Conservation (phyloP, 2,888 invertebrate species). For the Mamestra brassicae region DNA sequence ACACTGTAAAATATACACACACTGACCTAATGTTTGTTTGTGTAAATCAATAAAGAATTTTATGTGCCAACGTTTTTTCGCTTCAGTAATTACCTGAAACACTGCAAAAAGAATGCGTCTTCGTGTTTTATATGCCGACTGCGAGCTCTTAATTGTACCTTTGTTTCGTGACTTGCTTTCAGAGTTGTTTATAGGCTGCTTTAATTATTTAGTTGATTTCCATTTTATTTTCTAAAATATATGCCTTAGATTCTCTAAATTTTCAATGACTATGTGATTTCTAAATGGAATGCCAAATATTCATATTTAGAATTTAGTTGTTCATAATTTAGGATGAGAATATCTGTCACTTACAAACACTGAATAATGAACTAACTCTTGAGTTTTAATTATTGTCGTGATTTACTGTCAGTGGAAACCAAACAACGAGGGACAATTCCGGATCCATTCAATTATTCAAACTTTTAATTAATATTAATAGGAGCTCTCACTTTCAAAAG, state of each 20-base stretch:
- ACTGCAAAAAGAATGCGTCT: conserved; percentile 78
- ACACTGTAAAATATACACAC: conserved; percentile 19
- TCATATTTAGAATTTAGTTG: conserved; percentile 12
- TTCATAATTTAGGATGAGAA: conserved; percentile 62
- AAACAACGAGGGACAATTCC: conserved; percentile 87
- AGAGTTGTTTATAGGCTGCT: conserved; percentile 72
- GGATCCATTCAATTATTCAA: conserved; percentile 90
- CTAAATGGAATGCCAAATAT: conserved; percentile 17
- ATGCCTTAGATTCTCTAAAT: conserved; percentile 12
- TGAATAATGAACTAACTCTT: conserved; percentile 81
- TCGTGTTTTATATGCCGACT: conserved; percentile 84
- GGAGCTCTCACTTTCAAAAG: conserved; percentile 89
- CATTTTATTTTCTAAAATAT: conserved; percentile 31
- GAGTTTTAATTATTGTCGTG: conserved; percentile 88
- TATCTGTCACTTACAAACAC: conserved; percentile 82
- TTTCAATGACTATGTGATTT: conserved; percentile 6
- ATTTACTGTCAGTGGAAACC: conserved; percentile 83
- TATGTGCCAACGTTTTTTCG: conserved; percentile 74
- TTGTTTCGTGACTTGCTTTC: conserved; percentile 83
- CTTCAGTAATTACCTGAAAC: conserved; percentile 75
- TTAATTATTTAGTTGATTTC: conserved; percentile 61
- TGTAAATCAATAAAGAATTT: conserved; percentile 73
- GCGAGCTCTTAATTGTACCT: conserved; percentile 85
- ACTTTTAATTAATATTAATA: conserved; percentile 91
- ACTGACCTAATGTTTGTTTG: conserved; percentile 42